phyloP scores from a whole-genome alignment of 2,888 invertebrate species.

The Tholera decimalis region DNA sequence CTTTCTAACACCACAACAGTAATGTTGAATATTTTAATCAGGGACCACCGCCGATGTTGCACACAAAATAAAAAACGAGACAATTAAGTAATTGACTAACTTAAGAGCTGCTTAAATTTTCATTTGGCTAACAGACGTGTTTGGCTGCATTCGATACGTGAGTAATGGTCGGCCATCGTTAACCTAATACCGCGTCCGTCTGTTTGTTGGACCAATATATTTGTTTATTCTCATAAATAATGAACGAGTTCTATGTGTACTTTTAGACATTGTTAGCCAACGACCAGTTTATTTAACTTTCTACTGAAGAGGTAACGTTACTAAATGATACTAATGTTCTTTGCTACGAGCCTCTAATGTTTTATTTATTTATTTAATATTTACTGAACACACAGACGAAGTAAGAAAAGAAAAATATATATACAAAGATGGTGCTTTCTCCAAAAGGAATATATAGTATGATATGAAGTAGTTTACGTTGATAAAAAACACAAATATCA shows the following conservation, averaged over 20 bases:
- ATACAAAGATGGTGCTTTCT: too few species aligned
- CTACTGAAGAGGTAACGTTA: background rate
- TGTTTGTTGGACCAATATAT: slow-evolving; percentile 19
- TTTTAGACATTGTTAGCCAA: slow-evolving; percentile 14
- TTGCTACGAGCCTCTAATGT: too few species aligned
- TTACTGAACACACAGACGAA: too few species aligned
- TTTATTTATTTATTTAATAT: too few species aligned
- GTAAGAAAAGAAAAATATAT: too few species aligned
- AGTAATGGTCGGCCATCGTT: slow-evolving; percentile 18
- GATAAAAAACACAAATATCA: too few species aligned
- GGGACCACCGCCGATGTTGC: background rate
- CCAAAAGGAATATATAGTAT: too few species aligned
- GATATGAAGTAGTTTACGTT: too few species aligned
- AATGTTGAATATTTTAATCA: slow-evolving; percentile 4
- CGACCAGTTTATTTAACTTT: slow-evolving; percentile 26
- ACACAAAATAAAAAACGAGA: slow-evolving; percentile 15
- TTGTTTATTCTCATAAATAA: slow-evolving; percentile 35
- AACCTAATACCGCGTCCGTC: slow-evolving; percentile 6
- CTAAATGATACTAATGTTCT: slow-evolving; percentile 19
- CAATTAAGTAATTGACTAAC: background rate
- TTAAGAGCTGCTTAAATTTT: slow-evolving; percentile 43
- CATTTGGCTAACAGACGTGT: slow-evolving; percentile 22
- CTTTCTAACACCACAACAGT: background rate
- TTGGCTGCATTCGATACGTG: slow-evolving; percentile 30
- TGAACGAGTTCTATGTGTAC: slow-evolving; percentile 12